These are phyloP conservation scores for Gallinago paraguaiae DNA, from an alignment of 2,113 vertebrate species.

Conservation along the genomic window DNA sequence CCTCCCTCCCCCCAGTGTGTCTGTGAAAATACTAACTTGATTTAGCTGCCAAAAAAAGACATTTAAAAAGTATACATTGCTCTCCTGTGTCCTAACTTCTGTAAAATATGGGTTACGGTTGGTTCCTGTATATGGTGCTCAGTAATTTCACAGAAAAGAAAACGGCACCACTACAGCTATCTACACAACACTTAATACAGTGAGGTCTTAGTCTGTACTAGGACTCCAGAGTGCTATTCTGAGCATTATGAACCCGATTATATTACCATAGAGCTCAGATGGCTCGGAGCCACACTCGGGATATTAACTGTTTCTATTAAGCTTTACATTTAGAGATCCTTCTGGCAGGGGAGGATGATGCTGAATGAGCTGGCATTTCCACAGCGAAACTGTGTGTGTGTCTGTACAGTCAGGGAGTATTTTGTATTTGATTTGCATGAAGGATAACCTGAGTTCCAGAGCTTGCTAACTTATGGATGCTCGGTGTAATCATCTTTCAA, in stretches of 20 bases:
- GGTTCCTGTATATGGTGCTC: neutral
- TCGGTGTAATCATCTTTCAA: neutral
- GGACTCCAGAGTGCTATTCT: constrained; percentile 58
- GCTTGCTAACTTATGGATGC: neutral
- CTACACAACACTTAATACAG: constrained; percentile 33
- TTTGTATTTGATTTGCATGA: neutral
- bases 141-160: constrained; percentile 39
- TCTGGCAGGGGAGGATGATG: neutral
- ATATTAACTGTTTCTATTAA: constrained; percentile 59
- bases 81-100: constrained; percentile 34
- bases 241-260: constrained; percentile 42
- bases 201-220: constrained; percentile 39
- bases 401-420: neutral
- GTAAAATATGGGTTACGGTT: constrained; percentile 12
- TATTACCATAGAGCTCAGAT: constrained; percentile 29
- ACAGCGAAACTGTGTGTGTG: neutral
- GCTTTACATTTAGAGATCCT: neutral
- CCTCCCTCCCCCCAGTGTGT: neutral
- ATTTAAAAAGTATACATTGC: constrained; percentile 53
- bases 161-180: neutral
- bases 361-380: neutral
- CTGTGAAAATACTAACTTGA: constrained; percentile 39
- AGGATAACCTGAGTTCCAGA: neutral
- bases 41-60: constrained; percentile 52
- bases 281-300: neutral